These are phyloP conservation scores for Rugalucina vietnamica DNA, from an alignment of 2,888 invertebrate genomes.

Conservation along the genomic window DNA sequence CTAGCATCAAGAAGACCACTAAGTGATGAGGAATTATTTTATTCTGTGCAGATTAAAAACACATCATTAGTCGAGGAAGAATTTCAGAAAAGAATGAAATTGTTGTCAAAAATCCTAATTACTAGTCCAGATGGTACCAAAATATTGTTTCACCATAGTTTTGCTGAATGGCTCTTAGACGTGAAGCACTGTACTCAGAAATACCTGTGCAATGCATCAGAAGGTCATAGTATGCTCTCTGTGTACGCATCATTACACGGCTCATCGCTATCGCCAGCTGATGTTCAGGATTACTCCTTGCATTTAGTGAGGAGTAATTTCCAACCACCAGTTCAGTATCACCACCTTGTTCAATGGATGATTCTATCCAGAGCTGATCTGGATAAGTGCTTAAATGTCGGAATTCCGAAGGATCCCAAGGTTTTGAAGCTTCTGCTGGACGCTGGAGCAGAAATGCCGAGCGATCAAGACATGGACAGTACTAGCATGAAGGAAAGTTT, in stretches of 20 bases:
- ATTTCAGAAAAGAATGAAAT: constrained; percentile 75
- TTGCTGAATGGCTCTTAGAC: constrained; percentile 97
- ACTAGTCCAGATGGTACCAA: constrained; percentile 88
- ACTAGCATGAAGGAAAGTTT: constrained; percentile 71
- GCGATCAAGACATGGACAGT: constrained; percentile 90
- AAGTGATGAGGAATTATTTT: constrained; percentile 90
- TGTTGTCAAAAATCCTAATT: constrained; percentile 86
- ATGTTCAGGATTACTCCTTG: constrained; percentile 85
- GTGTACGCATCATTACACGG: constrained; percentile 89
- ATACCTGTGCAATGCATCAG: constrained; percentile 90
- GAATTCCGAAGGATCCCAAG: constrained; percentile 80
- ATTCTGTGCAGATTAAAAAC: constrained; percentile 92
- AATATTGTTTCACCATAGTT: constrained; percentile 95
- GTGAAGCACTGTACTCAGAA: constrained; percentile 99
- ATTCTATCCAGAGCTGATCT: constrained; percentile 84
- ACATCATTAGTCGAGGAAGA: constrained; percentile 86
- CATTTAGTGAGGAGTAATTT: constrained; percentile 84
- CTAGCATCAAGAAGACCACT: constrained; percentile 93
- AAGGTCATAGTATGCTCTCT: constrained; percentile 89
- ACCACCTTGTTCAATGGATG: constrained; percentile 91
- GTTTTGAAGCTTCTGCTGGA: constrained; percentile 91
- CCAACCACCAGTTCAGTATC: constrained; percentile 79
- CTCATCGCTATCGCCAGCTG: constrained; percentile 80
- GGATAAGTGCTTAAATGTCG: constrained; percentile 77
- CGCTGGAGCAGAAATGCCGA: constrained; percentile 95